These are phyloP conservation scores for Lagopus leucura DNA, from an alignment of 2,113 vertebrate species.

Conservation along the genomic window DNA sequence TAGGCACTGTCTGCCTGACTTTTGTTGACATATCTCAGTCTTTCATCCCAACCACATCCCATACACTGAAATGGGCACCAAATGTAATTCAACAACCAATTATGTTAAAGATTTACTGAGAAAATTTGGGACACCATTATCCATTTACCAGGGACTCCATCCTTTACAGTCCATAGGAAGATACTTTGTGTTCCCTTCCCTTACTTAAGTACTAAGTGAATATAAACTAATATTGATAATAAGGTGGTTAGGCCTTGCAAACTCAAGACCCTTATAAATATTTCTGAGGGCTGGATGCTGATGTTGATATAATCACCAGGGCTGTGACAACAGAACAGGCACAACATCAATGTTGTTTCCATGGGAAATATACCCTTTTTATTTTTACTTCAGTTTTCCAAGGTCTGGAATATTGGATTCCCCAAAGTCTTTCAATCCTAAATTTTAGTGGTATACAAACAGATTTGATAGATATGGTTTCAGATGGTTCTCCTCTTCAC, in stretches of 20 bases:
- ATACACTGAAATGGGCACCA: not conserved
- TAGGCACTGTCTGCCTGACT: not conserved
- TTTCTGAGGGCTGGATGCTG: not conserved
- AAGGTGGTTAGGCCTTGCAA: not conserved
- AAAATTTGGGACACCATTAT: not conserved
- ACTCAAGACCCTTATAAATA: not conserved
- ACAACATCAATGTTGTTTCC: fast-evolving
- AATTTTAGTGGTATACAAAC: not conserved
- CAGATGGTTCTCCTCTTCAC: not conserved
- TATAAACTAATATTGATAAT: not conserved
- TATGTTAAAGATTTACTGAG: not conserved
- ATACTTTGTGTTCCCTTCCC: not conserved
- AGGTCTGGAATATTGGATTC: not conserved
- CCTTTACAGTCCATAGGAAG: not conserved
- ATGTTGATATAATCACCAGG: not conserved
- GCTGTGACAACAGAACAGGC: fast-evolving
- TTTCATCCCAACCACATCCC: not conserved
- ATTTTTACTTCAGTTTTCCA: not conserved
- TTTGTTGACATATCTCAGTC: not conserved
- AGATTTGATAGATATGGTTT: not conserved
- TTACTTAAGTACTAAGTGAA: not conserved
- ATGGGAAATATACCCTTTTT: not conserved
- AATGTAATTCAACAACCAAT: not conserved
- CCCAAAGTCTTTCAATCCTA: not conserved
- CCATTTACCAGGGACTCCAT: not conserved